phyloP scores from a whole-genome alignment of 92 coral and sea anemone genomes.

The Bergia puertoricense region DNA sequence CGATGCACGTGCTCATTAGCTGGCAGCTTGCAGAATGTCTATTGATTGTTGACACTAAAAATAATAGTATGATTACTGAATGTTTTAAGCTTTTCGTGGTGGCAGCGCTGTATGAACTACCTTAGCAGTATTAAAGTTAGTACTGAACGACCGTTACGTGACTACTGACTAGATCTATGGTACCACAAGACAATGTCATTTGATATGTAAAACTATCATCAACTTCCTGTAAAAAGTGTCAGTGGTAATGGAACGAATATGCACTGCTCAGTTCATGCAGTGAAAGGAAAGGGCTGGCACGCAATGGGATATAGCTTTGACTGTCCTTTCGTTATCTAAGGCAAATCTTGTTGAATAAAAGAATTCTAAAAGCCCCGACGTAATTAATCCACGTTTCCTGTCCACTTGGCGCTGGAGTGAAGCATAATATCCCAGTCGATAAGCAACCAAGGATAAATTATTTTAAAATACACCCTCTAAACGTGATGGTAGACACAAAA shows the following conservation, averaged over 20 bases:
- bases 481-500: background rate
- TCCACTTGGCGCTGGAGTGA: background rate
- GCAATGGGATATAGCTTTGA: background rate
- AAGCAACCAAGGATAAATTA: background rate
- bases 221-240: background rate
- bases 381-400: background rate
- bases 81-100: background rate
- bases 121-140: too few relatives aligned
- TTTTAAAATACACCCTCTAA: background rate
- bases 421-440: background rate
- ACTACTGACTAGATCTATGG: too few relatives aligned
- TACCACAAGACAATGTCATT: background rate
- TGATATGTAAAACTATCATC: background rate
- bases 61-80: background rate
- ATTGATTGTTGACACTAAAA: background rate
- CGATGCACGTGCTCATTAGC: background rate
- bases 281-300: background rate
- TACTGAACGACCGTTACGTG: background rate
- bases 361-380: background rate
- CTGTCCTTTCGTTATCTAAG: background rate
- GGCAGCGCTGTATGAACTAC: background rate
- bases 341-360: background rate
- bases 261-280: background rate
- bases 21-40: background rate
- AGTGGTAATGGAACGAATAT: background rate